Conservation (phyloP, 2,888 invertebrate species). For the Callosobruchus maculatus region DNA sequence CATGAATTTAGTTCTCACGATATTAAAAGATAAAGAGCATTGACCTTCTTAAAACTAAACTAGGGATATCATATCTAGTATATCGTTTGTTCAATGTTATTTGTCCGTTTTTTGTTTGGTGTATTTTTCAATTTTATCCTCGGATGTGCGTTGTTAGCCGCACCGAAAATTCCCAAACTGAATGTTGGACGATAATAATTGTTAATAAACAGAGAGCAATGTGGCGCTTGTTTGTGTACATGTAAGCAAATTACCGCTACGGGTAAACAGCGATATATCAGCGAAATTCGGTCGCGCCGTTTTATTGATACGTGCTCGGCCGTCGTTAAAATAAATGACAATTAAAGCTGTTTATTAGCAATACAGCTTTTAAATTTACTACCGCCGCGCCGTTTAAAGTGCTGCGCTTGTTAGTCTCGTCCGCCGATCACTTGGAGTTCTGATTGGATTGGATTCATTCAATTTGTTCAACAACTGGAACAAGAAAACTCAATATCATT, state of each 20-base stretch:
- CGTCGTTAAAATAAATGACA: constrained; percentile 23
- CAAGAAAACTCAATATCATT: too few species aligned
- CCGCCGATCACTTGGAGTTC: too few species aligned
- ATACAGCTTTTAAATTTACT: constrained; percentile 18
- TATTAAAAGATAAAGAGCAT: too few species aligned
- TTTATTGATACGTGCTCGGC: constrained; percentile 19
- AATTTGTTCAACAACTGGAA: too few species aligned
- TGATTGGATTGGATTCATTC: too few species aligned
- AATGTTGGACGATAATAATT: neutral
- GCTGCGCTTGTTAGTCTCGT: neutral
- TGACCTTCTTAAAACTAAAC: too few species aligned
- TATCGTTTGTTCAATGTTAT: too few species aligned
- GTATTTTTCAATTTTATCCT: neutral
- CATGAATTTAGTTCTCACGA: too few species aligned
- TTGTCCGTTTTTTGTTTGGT: too few species aligned
- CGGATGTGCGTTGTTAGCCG: neutral
- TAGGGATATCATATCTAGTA: too few species aligned
- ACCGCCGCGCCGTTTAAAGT: neutral
- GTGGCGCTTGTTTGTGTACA: neutral
- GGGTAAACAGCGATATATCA: constrained; percentile 15
- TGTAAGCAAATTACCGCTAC: neutral
- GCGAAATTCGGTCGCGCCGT: constrained; percentile 18
- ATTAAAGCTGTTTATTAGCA: constrained; percentile 25
- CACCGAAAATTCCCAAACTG: neutral
- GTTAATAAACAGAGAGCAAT: neutral